These are phyloP conservation scores for Aeoliscus strigatus DNA, from an alignment of 2,797 vertebrate genomes.

Conservation along the genomic window DNA sequence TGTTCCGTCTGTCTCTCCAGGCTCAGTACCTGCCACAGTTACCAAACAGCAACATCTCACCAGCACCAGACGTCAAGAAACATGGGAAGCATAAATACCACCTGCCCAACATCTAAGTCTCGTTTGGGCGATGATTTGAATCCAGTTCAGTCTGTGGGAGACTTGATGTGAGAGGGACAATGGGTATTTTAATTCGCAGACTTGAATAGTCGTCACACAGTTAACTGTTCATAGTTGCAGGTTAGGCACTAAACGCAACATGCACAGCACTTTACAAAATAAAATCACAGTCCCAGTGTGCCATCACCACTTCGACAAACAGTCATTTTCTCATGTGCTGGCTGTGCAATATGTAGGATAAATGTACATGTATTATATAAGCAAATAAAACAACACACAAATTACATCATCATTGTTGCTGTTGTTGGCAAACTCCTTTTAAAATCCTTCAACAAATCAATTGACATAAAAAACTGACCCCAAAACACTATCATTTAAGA, in stretches of 20 bases:
- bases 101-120: constrained; percentile 80
- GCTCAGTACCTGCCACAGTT: constrained; percentile 78
- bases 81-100: constrained; percentile 77
- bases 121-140: constrained; percentile 5
- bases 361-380: no score
- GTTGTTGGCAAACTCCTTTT: no score
- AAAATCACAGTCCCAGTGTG: constrained; percentile 23
- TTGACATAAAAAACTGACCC: no score
- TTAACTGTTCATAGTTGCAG: constrained; percentile 1
- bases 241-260: background rate
- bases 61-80: constrained; percentile 77
- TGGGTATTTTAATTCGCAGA: constrained; percentile 7
- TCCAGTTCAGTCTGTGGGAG: constrained; percentile 1
- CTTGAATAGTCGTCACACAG: no score
- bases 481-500: no score
- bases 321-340: background rate
- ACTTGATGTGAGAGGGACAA: constrained; percentile 9
- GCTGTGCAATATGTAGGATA: no score
- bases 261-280: no score
- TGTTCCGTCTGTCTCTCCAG: constrained; percentile 36
- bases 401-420: no score
- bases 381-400: no score
- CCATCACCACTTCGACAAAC: constrained; percentile 32
- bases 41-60: constrained; percentile 75
- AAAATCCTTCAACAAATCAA: no score